phyloP scores from a whole-genome alignment of 2,113 vertebrate species.

The Dromiciops gliroides region DNA sequence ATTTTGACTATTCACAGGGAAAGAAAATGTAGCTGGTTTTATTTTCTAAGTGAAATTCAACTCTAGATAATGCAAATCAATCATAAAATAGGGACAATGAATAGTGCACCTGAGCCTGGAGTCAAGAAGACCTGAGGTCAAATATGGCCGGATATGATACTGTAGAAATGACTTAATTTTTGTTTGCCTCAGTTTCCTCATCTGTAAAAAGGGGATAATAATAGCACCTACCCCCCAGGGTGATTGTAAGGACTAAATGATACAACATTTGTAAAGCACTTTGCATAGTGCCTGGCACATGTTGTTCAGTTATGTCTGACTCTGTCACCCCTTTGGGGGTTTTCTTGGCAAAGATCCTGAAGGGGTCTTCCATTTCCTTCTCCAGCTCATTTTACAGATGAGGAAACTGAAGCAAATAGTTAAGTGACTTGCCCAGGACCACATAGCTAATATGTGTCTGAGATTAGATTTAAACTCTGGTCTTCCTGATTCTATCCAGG shows the following conservation, averaged over 20 bases:
- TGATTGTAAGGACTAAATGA: background rate
- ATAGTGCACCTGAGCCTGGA: background rate
- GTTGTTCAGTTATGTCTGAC: no score
- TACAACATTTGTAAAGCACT: background rate
- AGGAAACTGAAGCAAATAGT: no score
- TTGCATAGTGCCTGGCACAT: no score
- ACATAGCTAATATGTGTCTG: background rate
- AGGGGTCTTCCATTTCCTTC: no score
- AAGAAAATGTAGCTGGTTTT: background rate
- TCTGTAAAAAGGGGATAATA: background rate
- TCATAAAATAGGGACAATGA: background rate
- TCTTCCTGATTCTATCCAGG: background rate
- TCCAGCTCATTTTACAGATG: no score
- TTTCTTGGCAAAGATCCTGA: no score
- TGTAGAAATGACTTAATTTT: background rate
- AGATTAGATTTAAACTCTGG: background rate
- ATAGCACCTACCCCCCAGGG: background rate
- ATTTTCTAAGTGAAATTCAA: background rate
- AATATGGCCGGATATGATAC: background rate
- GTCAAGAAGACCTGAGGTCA: background rate
- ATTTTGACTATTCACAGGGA: background rate
- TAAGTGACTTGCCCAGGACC: no score
- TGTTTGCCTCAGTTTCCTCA: background rate
- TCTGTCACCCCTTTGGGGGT: no score
- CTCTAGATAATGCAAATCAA: background rate